Evolutionary conservation across 2,113 vertebrate genomes (phyloP).

Genomic region (Prinia subflava): DNA sequence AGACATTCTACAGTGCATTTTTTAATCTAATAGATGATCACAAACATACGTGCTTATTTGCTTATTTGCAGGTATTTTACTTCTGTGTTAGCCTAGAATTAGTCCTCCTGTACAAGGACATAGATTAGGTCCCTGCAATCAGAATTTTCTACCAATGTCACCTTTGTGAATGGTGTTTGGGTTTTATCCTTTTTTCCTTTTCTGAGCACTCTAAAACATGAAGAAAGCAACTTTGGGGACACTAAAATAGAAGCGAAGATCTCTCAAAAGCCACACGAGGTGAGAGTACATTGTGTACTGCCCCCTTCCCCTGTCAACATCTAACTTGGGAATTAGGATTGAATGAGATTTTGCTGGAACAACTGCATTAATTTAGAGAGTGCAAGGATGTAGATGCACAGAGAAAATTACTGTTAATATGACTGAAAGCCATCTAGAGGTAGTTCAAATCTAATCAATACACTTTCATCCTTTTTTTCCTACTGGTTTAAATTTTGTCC

Average conservation of each 20-base stretch:
- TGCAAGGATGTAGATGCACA: neutral
- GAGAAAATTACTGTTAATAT: neutral
- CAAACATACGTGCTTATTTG: neutral
- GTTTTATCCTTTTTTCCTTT: neutral
- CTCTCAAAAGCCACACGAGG: neutral
- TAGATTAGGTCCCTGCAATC: neutral
- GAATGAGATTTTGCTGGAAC: neutral
- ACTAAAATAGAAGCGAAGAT: neutral
- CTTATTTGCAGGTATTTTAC: neutral
- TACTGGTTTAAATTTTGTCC: neutral
- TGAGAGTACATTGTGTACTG: neutral
- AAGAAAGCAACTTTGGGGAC: neutral
- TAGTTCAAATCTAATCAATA: neutral
- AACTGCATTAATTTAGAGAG: neutral
- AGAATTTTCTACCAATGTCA: neutral
- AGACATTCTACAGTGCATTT: neutral
- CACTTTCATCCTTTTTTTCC: neutral
- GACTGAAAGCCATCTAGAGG: neutral
- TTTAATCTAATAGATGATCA: neutral
- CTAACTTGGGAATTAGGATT: fast-evolving
- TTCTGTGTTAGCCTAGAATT: neutral
- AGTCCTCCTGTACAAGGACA: neutral
- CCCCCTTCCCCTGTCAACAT: neutral
- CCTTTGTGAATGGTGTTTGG: neutral
- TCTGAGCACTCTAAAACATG: neutral